These are phyloP conservation scores for Geotrupes spiniger DNA, from an alignment of 2,888 invertebrate genomes.

Conservation along the genomic window DNA sequence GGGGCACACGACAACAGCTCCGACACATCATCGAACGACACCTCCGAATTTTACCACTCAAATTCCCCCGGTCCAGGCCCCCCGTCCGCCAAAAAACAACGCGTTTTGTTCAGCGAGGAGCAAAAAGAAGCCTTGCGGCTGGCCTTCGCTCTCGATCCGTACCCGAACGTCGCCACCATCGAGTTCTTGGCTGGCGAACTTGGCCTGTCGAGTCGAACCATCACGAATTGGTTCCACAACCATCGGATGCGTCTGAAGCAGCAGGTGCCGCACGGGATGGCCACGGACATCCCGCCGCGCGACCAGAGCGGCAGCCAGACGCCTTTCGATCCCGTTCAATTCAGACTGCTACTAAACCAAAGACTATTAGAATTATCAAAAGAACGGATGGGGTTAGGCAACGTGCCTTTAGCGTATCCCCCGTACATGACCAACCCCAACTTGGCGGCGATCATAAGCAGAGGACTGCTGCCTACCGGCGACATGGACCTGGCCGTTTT, in stretches of 20 bases:
- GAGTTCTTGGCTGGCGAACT: slow-evolving; percentile 92
- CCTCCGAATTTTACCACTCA: slow-evolving; percentile 84
- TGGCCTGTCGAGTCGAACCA: slow-evolving; percentile 88
- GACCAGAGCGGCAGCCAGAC: slow-evolving; percentile 65
- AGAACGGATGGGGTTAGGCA: slow-evolving; percentile 75
- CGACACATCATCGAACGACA: slow-evolving; percentile 85
- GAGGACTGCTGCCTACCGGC: slow-evolving; percentile 62
- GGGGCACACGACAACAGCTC: slow-evolving; percentile 83
- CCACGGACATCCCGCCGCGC: slow-evolving; percentile 70
- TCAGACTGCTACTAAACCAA: slow-evolving; percentile 84
- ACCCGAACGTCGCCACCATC: slow-evolving; percentile 94
- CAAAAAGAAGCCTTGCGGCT: slow-evolving; percentile 94
- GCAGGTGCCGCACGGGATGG: slow-evolving; percentile 71
- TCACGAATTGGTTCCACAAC: slow-evolving; percentile 99
- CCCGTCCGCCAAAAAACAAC: slow-evolving; percentile 88
- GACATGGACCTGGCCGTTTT: slow-evolving; percentile 56
- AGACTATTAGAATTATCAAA: slow-evolving; percentile 84
- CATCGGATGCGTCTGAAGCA: slow-evolving; percentile 97
- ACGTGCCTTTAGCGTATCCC: slow-evolving; percentile 72
- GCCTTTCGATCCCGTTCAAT: slow-evolving; percentile 90
- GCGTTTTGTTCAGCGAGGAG: slow-evolving; percentile 96
- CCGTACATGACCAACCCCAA: slow-evolving; percentile 76
- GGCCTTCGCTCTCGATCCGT: slow-evolving; percentile 94
- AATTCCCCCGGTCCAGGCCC: slow-evolving; percentile 80
- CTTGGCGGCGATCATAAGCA: slow-evolving; percentile 72